Percentiles rank a stretch among this genome's conserved stretches.
Evolutionary conservation across 2,113 vertebrate species (phyloP).

Genomic region (Syngnathus floridae): DNA sequence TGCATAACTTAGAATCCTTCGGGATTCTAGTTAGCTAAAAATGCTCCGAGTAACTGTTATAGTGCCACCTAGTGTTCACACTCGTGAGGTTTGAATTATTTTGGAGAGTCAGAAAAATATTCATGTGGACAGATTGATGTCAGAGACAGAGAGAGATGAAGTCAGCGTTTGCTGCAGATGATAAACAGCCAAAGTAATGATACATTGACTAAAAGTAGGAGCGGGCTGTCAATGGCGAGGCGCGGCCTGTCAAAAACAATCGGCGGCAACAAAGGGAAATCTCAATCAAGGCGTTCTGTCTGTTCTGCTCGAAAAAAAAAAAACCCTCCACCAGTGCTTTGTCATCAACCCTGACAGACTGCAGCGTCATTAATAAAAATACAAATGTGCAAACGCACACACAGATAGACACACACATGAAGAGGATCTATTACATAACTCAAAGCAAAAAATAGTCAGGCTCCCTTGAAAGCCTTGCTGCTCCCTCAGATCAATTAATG

Average conservation of each 20-base stretch:
- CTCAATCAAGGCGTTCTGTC: conserved; percentile 43
- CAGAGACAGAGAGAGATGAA: conserved; percentile 15
- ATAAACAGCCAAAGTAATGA: conserved; percentile 44
- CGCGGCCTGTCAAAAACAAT: conserved; percentile 51
- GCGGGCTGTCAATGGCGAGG: conserved; percentile 32
- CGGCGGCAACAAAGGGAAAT: conserved; percentile 42
- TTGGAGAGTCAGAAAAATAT: not conserved
- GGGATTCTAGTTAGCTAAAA: not conserved
- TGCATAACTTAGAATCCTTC: too few species aligned
- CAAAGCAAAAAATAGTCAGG: conserved; percentile 26
- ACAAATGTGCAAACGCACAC: conserved; percentile 9
- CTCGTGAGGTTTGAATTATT: not conserved
- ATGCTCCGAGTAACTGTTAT: not conserved
- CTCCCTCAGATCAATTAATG: conserved; percentile 62
- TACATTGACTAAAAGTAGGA: conserved; percentile 34
- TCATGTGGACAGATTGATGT: conserved; percentile 9
- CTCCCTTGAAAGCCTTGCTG: conserved; percentile 47
- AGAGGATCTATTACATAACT: conserved; percentile 12
- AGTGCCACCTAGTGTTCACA: not conserved
- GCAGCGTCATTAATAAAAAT: conserved; percentile 29
- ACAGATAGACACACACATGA: not conserved
- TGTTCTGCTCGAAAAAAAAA: not conserved
- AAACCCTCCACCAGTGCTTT: conserved; percentile 13
- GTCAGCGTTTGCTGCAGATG: conserved; percentile 21
- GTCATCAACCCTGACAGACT: conserved; percentile 25